Evolutionary conservation across 2,888 invertebrate genomes (phyloP).

Genomic region (Volucella inflata): DNA sequence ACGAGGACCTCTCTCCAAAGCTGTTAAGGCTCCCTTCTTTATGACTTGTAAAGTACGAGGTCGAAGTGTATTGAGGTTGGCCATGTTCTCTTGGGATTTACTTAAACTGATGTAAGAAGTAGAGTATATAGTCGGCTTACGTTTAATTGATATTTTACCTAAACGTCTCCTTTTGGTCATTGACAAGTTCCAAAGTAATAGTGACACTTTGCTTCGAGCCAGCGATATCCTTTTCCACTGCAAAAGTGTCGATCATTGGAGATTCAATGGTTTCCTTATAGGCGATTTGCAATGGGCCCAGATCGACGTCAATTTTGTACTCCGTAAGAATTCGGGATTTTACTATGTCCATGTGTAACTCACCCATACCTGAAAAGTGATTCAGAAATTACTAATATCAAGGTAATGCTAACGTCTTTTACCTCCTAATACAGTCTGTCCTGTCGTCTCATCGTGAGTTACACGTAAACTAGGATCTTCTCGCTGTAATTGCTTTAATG

Average conservation of each 20-base stretch:
- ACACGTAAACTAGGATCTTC: slow-evolving; percentile 97
- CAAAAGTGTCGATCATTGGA: slow-evolving; percentile 77
- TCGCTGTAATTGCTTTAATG: slow-evolving; percentile 90
- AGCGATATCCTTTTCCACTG: slow-evolving; percentile 82
- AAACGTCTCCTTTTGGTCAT: slow-evolving; percentile 84
- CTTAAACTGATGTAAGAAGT: slow-evolving; percentile 85
- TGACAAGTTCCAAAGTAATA: slow-evolving; percentile 82
- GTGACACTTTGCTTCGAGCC: slow-evolving; percentile 82
- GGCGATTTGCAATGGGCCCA: slow-evolving; percentile 96
- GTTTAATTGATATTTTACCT: slow-evolving; percentile 81
- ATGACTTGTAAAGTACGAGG: slow-evolving; percentile 89
- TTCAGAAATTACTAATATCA: not conserved
- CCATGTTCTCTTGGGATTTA: slow-evolving; percentile 87
- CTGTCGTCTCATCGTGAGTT: slow-evolving; percentile 89
- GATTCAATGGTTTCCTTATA: slow-evolving; percentile 90
- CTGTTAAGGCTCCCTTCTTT: slow-evolving; percentile 88
- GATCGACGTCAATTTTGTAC: slow-evolving; percentile 94
- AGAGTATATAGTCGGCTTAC: not conserved
- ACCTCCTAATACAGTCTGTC: slow-evolving; percentile 93
- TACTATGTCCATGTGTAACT: slow-evolving; percentile 97
- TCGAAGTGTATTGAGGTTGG: slow-evolving; percentile 87
- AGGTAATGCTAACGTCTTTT: slow-evolving; percentile 36
- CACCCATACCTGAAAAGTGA: slow-evolving; percentile 91
- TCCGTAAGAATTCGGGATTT: slow-evolving; percentile 94
- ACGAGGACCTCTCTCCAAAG: slow-evolving; percentile 92